These are phyloP conservation scores for Aldabrachelys gigantea DNA, from an alignment of 2,113 vertebrate species.

Conservation along the genomic window DNA sequence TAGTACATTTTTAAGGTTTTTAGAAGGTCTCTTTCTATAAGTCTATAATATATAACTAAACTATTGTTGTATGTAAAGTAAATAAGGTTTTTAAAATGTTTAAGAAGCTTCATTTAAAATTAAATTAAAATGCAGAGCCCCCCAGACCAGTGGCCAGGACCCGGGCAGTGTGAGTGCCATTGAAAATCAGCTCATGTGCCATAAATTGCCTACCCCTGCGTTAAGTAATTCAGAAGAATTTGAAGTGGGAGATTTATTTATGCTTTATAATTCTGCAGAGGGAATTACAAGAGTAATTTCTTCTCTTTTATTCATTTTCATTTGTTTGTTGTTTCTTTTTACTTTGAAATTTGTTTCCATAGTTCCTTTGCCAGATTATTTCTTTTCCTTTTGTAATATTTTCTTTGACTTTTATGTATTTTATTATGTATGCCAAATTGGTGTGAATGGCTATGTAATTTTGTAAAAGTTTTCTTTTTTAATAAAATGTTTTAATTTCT, in stretches of 20 bases:
- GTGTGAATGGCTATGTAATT: slow-evolving; percentile 21
- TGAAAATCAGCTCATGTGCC: too few species aligned
- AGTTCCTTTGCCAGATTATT: neutral
- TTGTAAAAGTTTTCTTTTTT: slow-evolving; percentile 41
- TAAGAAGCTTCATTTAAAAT: too few species aligned
- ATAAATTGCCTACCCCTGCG: too few species aligned
- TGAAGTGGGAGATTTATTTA: neutral
- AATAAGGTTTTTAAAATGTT: too few species aligned
- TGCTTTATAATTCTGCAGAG: neutral
- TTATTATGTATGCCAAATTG: slow-evolving; percentile 5
- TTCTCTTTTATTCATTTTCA: neutral
- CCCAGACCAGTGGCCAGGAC: too few species aligned
- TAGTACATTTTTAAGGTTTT: too few species aligned
- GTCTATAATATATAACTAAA: too few species aligned
- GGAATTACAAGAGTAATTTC: neutral
- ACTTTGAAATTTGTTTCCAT: neutral
- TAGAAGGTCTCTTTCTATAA: too few species aligned
- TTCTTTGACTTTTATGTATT: slow-evolving; percentile 10
- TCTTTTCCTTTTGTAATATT: neutral
- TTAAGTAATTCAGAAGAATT: neutral
- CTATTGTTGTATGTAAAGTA: too few species aligned
- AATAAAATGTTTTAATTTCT: slow-evolving; percentile 58
- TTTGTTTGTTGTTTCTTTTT: neutral
- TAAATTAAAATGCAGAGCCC: too few species aligned
- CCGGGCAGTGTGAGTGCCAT: too few species aligned